Conservation (phyloP, 2,113 vertebrate species). For the Toxotes chatareus region DNA sequence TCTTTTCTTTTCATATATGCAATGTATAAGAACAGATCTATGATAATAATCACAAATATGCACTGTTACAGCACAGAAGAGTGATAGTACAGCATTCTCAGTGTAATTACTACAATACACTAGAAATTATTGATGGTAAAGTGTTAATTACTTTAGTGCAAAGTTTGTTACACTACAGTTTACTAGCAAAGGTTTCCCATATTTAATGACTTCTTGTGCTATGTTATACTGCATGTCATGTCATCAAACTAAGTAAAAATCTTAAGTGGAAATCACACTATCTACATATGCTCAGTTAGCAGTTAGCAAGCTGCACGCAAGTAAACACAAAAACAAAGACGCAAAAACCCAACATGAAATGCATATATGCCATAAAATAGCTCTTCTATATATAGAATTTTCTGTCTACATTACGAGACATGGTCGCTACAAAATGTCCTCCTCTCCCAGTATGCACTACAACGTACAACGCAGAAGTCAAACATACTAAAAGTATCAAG, state of each 20-base stretch:
- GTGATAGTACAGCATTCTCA: constrained; percentile 33
- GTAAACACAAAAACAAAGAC: constrained; percentile 3
- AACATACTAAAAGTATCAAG: constrained; percentile 28
- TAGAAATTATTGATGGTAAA: constrained; percentile 11
- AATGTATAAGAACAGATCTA: background rate
- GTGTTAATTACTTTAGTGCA: constrained; percentile 49
- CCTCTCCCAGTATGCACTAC: constrained; percentile 57
- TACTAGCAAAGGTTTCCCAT: background rate
- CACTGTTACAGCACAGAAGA: constrained; percentile 33
- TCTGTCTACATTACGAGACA: constrained; percentile 47
- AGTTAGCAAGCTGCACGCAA: constrained; percentile 7
- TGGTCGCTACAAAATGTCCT: constrained; percentile 61
- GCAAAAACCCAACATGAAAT: constrained; percentile 30
- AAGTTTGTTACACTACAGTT: constrained; percentile 32
- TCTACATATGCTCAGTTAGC: constrained; percentile 1
- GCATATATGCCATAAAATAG: constrained; percentile 33
- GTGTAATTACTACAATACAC: constrained; percentile 37
- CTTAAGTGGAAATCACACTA: background rate
- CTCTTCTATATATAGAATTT: background rate
- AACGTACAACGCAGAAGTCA: constrained; percentile 58
- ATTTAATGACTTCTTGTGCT: constrained; percentile 3
- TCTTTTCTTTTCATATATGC: constrained; percentile 14
- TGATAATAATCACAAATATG: constrained; percentile 27
- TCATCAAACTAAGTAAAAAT: constrained; percentile 13
- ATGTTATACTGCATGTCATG: constrained; percentile 33